Base-by-base conservation (phyloP, 2,888 invertebrate species). In the Lamellibrachia columna region DNA sequence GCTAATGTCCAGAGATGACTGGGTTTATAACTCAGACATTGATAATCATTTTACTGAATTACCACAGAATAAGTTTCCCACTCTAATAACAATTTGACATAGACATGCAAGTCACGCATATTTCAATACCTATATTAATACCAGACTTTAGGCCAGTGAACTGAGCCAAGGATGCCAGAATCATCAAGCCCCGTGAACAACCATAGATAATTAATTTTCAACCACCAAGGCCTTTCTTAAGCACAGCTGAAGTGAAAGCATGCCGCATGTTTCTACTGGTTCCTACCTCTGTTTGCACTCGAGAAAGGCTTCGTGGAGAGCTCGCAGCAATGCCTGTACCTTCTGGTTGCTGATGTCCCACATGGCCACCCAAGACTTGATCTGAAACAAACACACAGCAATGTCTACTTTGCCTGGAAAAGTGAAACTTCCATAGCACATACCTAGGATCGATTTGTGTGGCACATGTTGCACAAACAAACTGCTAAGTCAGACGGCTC, bases 281-380 rank as follows among this genome's bases (percentile, higher is more conserved):
- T 93, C 95, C 95, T 96, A 98, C 98, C 98, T 98, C 93, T 95
- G 98, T 95, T 98, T 98, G 96, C 98, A 98, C 95, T 98, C 98
- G 90, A 98, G 97, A n/a, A 98, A 96, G 55, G 98, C 98, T 97
- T 98, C 98, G 96, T 99, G 99, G 92, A 99, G 97, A 52, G 98
- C 97, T 94, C 99, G 97, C 95, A 99, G 98, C 2, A 99, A 97
- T 95, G 98, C 98, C 96, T 99, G 99, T 97, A 98, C 93, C 93
- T 97, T 96, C 90, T 95, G 95, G 53, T 95, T 95, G 55, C 95
- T 95, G 91, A 97, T 94, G 60, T 95, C 95, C 96, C 97, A 96
- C 91, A 95, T 94, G 6, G 93, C 93, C 90, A 96, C 95, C 96
- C 96, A 97, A 15, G 95, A 93, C 94, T 96, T 96, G 58, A 97